Evolutionary conservation across 1,140 invertebrate species (phyloP).

Genomic region (Sipha flava): DNA sequence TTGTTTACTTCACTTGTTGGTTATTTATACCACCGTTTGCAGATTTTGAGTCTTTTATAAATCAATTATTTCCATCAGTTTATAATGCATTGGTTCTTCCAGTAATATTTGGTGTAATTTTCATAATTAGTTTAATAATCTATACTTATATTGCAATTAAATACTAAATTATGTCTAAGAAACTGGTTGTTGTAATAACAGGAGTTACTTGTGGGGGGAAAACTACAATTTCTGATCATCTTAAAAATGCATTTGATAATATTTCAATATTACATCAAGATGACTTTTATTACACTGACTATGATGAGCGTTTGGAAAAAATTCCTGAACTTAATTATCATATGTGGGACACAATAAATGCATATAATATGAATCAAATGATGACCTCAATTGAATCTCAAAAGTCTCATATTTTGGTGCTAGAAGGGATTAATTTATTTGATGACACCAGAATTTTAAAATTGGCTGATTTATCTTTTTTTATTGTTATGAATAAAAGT

Average conservation of each 20-base stretch:
- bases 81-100: background rate
- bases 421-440: slow-evolving; percentile 22
- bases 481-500: background rate
- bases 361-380: slow-evolving; percentile 17
- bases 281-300: slow-evolving; percentile 6
- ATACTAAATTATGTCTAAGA: slow-evolving; percentile 10
- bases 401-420: background rate
- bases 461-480: background rate
- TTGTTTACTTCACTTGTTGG: slow-evolving; percentile 26
- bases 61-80: slow-evolving; percentile 3
- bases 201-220: slow-evolving; percentile 20
- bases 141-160: slow-evolving; percentile 8
- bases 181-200: background rate
- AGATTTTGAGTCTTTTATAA: slow-evolving; percentile 6
- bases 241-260: background rate
- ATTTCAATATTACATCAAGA: slow-evolving; percentile 18
- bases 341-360: background rate
- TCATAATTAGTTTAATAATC: slow-evolving; percentile 5
- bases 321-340: slow-evolving; percentile 25
- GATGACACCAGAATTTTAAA: slow-evolving; percentile 15
- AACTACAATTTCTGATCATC: background rate
- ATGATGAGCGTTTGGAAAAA: background rate
- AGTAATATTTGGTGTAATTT: background rate
- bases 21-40: slow-evolving; percentile 25
- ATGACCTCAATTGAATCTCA: background rate